Base-by-base conservation (phyloP, 2,797 vertebrate species). In the Cynopterus sphinx region DNA sequence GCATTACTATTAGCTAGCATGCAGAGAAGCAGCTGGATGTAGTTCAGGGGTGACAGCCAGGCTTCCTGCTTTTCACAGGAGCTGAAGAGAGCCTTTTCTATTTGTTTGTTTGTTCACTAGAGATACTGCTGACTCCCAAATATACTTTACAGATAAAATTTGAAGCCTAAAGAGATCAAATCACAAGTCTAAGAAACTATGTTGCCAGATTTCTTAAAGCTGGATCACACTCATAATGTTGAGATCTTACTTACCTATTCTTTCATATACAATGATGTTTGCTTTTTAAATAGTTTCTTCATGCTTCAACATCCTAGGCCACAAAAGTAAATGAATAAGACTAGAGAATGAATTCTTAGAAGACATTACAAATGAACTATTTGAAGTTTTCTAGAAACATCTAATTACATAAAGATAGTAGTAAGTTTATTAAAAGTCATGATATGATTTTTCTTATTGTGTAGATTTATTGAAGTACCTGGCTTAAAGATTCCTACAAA, bases 271-370 rank as follows among this genome's bases (percentile, higher is more conserved):
- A 81, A 59, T 63, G 70, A 39, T 67, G 17, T 68, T 84, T 91
- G 19, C 17, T 84, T 70, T 82, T 89, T 31, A 57, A 39, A 85
- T 24, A 91, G 17, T 75, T 96, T 94, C n/a, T 95, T 17, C n/a
- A 26, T 22, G 4, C 59, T 87, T 83, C 8, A 92, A 88, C 92
- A 61, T 49, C 5, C 10, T 75, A 83, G 39, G 43, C 16, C 51
- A 88, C n/a, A 43, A 43, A 95, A 43, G 0, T 49, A 93, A 67
- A 78, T 73, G 28, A 61, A n/a, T 87, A 71, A 91, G 19, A 61
- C 5, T 36, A 82, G 12, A 88, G 24, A 93, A 63, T 88, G 17
- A 67, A 79, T n/a, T 78, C 57, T 59, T 94, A 68, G 94, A 85
- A 17, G 11, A 26, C 4, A 85, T 57, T 78, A 31, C 89, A 82